Conservation (phyloP, 2,797 vertebrate genomes). For the Rhinella marina region DNA sequence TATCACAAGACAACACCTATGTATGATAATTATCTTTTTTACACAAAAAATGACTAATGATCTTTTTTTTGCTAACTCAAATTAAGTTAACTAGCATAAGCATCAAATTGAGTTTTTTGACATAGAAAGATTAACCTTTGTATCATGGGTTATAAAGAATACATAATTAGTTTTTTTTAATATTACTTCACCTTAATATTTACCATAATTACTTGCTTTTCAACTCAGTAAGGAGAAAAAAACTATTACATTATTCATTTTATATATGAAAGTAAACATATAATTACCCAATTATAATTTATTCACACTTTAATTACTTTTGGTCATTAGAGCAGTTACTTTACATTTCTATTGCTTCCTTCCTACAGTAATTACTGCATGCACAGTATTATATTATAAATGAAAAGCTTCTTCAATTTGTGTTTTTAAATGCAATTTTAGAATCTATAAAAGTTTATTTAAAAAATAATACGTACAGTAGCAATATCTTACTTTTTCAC, state of each 20-base stretch:
- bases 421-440: background rate
- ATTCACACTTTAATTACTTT: slow-evolving; percentile 26
- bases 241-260: background rate
- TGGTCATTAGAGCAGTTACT: slow-evolving; percentile 1
- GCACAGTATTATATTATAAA: background rate
- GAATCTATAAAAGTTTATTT: no score
- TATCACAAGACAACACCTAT: background rate
- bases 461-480: no score
- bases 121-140: slow-evolving; percentile 19
- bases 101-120: background rate
- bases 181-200: slow-evolving; percentile 21
- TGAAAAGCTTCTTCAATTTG: background rate
- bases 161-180: slow-evolving; percentile 17
- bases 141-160: background rate
- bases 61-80: background rate
- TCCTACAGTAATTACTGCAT: background rate
- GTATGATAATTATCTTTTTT: slow-evolving; percentile 2
- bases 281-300: slow-evolving; percentile 26
- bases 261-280: slow-evolving; percentile 27
- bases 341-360: slow-evolving; percentile 5
- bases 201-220: slow-evolving; percentile 23
- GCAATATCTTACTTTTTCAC: no score
- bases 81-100: background rate
- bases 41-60: slow-evolving; percentile 18
- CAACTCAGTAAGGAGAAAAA: background rate